A percentile compares a stretch with the other conserved stretches of the same genome.
These are phyloP conservation scores for Polyergus mexicanus DNA, from an alignment of 1,140 invertebrate species.

Conservation along the genomic window DNA sequence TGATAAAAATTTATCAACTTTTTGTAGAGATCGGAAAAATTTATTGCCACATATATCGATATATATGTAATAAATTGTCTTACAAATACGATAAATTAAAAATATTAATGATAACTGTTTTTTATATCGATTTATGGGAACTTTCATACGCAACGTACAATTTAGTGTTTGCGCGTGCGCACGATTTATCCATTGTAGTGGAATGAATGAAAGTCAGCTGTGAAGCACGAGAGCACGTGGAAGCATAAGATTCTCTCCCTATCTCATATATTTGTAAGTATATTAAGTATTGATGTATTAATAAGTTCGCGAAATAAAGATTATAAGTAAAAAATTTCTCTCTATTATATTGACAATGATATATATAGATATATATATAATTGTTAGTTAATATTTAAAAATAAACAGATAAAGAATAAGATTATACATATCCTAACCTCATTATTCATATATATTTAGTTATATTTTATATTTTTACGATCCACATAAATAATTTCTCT, in stretches of 20 bases:
- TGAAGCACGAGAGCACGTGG: not conserved
- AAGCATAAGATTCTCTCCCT: too few species aligned
- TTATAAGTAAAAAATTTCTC: not conserved
- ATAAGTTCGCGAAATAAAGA: not conserved
- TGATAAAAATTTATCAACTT: too few species aligned
- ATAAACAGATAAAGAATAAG: not conserved
- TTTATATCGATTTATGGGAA: too few species aligned
- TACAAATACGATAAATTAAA: too few species aligned
- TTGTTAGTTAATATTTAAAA: not conserved
- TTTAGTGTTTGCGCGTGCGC: too few species aligned
- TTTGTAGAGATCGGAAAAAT: too few species aligned
- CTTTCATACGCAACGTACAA: too few species aligned
- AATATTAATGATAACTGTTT: too few species aligned
- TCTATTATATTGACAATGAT: not conserved
- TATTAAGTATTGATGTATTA: slow-evolving; percentile 3
- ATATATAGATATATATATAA: not conserved
- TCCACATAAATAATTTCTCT: not conserved
- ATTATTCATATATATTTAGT: not conserved
- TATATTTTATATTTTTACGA: not conserved
- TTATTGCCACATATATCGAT: too few species aligned
- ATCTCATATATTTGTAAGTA: not conserved
- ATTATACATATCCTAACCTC: not conserved
- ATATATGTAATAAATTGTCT: too few species aligned
- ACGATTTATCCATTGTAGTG: too few species aligned
- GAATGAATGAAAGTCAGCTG: too few species aligned